Conservation (phyloP, 1,140 invertebrate species). For the Calliphora vicina region DNA sequence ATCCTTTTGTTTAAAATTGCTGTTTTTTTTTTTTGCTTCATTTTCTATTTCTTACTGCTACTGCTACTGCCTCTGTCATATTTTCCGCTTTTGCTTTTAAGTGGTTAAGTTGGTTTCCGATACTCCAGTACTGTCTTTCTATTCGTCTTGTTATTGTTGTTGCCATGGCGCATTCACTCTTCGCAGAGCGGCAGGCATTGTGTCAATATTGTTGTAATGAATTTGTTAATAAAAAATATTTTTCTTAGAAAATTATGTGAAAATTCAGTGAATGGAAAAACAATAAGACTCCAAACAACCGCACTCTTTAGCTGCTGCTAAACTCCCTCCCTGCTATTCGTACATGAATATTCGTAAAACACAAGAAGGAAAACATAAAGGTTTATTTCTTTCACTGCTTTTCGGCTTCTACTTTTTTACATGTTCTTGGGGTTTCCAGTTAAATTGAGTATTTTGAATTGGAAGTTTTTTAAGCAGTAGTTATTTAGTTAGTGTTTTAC, state of each 20-base stretch:
- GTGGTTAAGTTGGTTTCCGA: slow-evolving; percentile 28
- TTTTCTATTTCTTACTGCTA: neutral
- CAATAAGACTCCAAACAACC: slow-evolving; percentile 6
- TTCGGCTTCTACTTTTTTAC: neutral
- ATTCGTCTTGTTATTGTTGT: neutral
- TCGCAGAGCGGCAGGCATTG: neutral
- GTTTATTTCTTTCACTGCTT: slow-evolving; percentile 24
- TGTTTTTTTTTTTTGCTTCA: neutral
- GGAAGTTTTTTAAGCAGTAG: slow-evolving; percentile 1
- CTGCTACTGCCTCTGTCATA: neutral
- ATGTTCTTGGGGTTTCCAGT: neutral
- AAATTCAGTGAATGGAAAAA: slow-evolving; percentile 32
- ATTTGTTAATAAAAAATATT: slow-evolving; percentile 35
- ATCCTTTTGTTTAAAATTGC: slow-evolving; percentile 17
- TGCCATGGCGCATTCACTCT: neutral
- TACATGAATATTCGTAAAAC: neutral
- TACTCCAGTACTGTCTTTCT: slow-evolving; percentile 6
- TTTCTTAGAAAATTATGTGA: slow-evolving; percentile 32
- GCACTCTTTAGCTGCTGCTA: neutral
- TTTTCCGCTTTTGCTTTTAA: slow-evolving; percentile 25
- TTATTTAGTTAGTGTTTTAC: neutral
- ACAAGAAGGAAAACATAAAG: neutral
- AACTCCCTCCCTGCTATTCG: no score
- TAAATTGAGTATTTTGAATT: slow-evolving; percentile 6
- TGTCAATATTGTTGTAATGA: slow-evolving; percentile 35